Evolutionary conservation across 2,888 invertebrate species (phyloP), one percentile per base, ranked within the genome.

Genomic region (Mesodorylaimus sp.): DNA sequence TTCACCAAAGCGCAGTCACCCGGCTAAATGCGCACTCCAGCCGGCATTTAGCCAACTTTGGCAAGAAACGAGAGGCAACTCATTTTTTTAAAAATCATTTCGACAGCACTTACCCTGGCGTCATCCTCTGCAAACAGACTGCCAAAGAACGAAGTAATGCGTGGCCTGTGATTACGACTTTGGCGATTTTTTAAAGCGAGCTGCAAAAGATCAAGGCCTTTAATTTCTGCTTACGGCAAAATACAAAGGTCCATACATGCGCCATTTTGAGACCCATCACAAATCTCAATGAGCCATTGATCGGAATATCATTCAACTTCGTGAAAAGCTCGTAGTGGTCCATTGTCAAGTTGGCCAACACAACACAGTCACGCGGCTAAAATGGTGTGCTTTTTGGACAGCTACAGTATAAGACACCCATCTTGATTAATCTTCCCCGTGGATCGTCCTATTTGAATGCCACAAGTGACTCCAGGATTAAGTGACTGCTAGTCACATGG

Each of bases 141-240:
- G 16, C 97, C 97, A 51, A 97, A 84, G 72, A 99, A 99, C 0
- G 83, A 85, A 3, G 99, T 84, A 60, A 99, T 95, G 45, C 97
- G 79, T 87, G 93, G 91, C 73, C 89, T 91, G 67, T 97, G 97
- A 70, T 95, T 95, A 67, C 95, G 89, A 36, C 95, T 93, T 73
- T 73, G 93, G 55, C 95, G 82, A 76, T 99, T 97, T 67, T 95
- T 95, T 53, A 88, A 69, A 3, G 87, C 87, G 61, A 88, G 71
- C 81, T 84, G 50, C 21, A 41, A 19, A n/a, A 29, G 5, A 3
- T 5, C 13, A 46, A 26, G 3, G 24, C 5, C n/a, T n/a, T 16
- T 13, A 7, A 2, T 26, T 50, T 50, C n/a, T 5, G 21, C 7
- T 10, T 24, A 13, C 25, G 16, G 13, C 7, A 13, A n/a, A n/a